phyloP scores from a whole-genome alignment of 1,140 invertebrate species.

The Metopolophium dirhodum region DNA sequence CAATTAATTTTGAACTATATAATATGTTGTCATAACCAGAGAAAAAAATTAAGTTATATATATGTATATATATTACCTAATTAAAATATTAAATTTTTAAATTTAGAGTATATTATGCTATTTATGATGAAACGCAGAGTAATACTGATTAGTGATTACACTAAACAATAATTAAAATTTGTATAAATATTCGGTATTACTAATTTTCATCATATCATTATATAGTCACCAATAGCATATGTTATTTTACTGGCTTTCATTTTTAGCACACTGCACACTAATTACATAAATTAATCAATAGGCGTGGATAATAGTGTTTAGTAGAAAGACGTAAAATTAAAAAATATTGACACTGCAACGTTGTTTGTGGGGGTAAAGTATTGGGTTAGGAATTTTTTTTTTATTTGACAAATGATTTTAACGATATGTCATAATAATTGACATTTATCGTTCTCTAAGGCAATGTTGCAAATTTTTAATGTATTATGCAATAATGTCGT shows the following conservation, averaged over 20 bases:
- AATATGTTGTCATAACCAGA: neutral
- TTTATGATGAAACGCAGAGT: neutral
- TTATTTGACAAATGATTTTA: neutral
- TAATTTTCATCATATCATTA: constrained; percentile 4
- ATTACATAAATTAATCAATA: constrained; percentile 11
- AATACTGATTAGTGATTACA: neutral
- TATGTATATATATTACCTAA: neutral
- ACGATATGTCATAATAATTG: constrained; percentile 8
- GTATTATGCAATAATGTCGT: neutral
- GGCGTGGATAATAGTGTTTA: constrained; percentile 5
- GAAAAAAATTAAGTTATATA: neutral
- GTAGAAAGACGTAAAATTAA: constrained; percentile 28
- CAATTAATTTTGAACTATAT: neutral
- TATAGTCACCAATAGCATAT: neutral
- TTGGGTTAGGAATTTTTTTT: neutral
- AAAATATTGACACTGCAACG: neutral
- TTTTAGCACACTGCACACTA: neutral
- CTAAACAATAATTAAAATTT: constrained; percentile 7
- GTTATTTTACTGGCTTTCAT: neutral
- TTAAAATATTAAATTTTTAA: neutral
- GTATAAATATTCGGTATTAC: neutral
- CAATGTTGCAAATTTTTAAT: neutral
- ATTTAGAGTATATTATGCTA: neutral
- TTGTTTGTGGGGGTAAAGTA: neutral
- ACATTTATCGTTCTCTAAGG: neutral